A percentile compares a stretch with the other conserved stretches of the same genome.
These are phyloP conservation scores for Myotis pilosus DNA, from an alignment of 2,797 vertebrate species.

Conservation along the genomic window DNA sequence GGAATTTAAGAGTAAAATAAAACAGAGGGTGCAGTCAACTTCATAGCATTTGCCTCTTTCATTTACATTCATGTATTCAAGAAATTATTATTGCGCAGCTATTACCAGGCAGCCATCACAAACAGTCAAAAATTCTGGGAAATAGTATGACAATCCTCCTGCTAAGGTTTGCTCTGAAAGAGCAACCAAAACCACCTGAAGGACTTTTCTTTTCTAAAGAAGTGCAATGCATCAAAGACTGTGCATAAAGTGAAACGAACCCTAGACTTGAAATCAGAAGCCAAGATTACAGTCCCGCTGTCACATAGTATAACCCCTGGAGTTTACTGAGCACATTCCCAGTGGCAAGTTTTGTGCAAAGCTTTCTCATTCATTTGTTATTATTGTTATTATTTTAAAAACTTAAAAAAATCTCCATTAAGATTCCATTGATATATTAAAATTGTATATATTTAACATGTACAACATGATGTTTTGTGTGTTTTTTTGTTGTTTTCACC, in stretches of 20 bases:
- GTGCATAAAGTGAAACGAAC: neutral
- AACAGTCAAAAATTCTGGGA: neutral
- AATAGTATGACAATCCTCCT: neutral
- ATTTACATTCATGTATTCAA: neutral
- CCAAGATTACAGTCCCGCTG: neutral
- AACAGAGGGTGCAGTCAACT: neutral
- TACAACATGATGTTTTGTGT: neutral
- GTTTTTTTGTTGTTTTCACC: too few relatives aligned
- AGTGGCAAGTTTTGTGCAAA: neutral
- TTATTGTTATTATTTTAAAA: neutral
- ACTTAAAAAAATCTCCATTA: neutral
- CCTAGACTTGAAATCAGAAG: neutral
- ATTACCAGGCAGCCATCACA: neutral
- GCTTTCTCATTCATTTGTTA: neutral
- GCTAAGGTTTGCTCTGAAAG: neutral
- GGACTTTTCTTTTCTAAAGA: neutral
- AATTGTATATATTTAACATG: neutral
- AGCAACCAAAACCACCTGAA: neutral
- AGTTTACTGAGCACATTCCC: neutral
- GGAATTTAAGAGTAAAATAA: slow-evolving; percentile 28
- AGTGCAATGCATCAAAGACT: neutral
- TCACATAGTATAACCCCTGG: neutral
- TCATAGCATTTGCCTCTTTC: neutral
- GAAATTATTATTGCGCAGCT: neutral
- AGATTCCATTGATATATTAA: neutral